phyloP scores from a whole-genome alignment of 30 jellyfish, hydroid and myxozoan genomes.

The Rhopilema esculentum region DNA sequence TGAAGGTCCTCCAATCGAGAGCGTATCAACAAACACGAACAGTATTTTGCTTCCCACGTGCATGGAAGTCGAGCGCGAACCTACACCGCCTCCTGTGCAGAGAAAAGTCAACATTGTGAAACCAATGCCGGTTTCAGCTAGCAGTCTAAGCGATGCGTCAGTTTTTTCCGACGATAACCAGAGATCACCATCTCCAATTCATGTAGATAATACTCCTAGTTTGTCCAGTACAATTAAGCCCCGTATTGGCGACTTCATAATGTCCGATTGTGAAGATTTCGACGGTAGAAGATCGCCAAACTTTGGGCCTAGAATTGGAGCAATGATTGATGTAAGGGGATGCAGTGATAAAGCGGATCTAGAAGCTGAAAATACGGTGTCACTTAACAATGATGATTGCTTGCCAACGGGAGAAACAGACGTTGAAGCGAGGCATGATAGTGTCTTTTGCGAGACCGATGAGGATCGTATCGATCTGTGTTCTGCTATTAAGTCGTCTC shows the following conservation, averaged over 20 bases:
- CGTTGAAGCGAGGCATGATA: not conserved
- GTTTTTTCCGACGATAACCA: constrained; percentile 1
- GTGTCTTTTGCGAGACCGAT: not conserved
- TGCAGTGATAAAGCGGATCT: not conserved
- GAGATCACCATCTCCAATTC: not conserved
- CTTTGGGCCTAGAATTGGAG: constrained; percentile 46
- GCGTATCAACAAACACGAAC: not conserved
- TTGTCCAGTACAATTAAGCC: constrained; percentile 7
- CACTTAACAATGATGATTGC: not conserved
- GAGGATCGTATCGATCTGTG: constrained; percentile 63
- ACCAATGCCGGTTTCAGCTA: constrained; percentile 11
- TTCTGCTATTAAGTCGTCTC: constrained; percentile 37
- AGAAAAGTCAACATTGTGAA: constrained; percentile 19
- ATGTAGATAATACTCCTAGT: not conserved
- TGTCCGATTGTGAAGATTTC: constrained; percentile 68
- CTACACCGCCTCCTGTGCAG: constrained; percentile 35
- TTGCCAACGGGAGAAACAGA: not conserved
- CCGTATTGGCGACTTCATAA: constrained; percentile 39
- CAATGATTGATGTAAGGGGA: not conserved
- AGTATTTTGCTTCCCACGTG: constrained; percentile 13
- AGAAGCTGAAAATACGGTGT: not conserved
- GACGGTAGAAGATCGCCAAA: constrained; percentile 55
- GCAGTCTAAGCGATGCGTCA: not conserved
- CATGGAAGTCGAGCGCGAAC: constrained; percentile 26
- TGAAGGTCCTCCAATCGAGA: constrained; percentile 90